phyloP scores from a whole-genome alignment of 2,113 vertebrate species.

The Ictalurus furcatus region DNA sequence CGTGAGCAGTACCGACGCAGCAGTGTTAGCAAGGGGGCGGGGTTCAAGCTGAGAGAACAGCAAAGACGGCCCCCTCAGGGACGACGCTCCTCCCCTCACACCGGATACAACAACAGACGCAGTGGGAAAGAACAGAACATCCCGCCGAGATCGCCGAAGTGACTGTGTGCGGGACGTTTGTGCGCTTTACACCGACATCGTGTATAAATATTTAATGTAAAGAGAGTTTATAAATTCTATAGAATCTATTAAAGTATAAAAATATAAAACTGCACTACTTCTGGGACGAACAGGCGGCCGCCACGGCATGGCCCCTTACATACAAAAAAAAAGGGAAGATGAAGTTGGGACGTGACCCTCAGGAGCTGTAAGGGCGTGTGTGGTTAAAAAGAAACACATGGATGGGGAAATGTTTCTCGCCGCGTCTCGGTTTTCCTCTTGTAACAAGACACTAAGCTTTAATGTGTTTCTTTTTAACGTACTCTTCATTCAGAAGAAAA shows the following conservation, averaged over 20 bases:
- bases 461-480: not conserved
- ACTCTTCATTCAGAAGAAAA: not conserved
- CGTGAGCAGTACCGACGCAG: conserved; percentile 78
- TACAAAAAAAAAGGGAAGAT: not conserved
- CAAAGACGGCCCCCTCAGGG: conserved; percentile 77
- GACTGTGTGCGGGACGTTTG: conserved; percentile 61
- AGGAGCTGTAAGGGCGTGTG: conserved; percentile 15
- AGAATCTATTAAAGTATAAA: conserved; percentile 42
- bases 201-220: not conserved
- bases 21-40: conserved; percentile 72
- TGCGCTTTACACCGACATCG: conserved; percentile 36
- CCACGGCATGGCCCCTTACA: not conserved
- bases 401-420: not conserved
- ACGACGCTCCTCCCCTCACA: conserved; percentile 81
- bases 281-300: not conserved
- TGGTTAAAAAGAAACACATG: not conserved
- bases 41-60: conserved; percentile 91
- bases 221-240: conserved; percentile 23
- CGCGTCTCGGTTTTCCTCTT: not conserved
- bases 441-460: not conserved
- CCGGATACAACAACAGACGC: conserved; percentile 79
- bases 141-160: conserved; percentile 96
- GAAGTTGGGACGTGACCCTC: conserved; percentile 20
- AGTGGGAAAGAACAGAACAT: conserved; percentile 93
- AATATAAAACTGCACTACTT: conserved; percentile 29